Evolutionary conservation across 2,888 invertebrate species (phyloP).

Genomic region (Cantharis rufa): DNA sequence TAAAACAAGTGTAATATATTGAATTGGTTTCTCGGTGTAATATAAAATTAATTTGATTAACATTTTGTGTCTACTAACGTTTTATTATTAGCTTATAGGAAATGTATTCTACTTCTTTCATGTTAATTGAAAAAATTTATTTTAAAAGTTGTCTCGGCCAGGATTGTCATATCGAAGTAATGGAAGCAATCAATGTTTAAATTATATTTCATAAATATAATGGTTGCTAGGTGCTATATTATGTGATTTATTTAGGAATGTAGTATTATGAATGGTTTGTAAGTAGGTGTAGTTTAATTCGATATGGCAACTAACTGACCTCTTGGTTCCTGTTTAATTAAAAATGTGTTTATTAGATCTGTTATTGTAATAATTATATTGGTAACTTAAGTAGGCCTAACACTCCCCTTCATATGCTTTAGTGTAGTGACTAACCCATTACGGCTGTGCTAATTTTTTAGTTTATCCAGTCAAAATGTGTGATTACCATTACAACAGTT

Average conservation of each 20-base stretch:
- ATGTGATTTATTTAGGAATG: slow-evolving; percentile 25
- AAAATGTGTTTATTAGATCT: slow-evolving; percentile 21
- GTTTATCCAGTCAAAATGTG: slow-evolving; percentile 30
- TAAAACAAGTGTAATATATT: neutral
- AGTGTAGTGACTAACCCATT: slow-evolving; percentile 40
- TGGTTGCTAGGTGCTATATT: slow-evolving; percentile 28
- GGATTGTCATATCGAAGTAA: slow-evolving; percentile 23
- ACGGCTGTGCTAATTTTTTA: slow-evolving; percentile 42
- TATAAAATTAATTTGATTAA: neutral
- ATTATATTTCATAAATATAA: slow-evolving; percentile 21
- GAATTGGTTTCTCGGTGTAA: neutral
- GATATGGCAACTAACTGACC: slow-evolving; percentile 24
- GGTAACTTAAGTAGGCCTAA: slow-evolving; percentile 25
- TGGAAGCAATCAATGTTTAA: slow-evolving; percentile 19
- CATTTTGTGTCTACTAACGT: neutral
- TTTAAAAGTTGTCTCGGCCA: neutral
- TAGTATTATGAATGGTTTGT: slow-evolving; percentile 11
- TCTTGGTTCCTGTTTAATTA: slow-evolving; percentile 17
- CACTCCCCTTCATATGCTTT: slow-evolving; percentile 32
- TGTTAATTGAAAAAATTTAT: neutral
- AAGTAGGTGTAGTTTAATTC: slow-evolving; percentile 22
- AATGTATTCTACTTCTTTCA: neutral
- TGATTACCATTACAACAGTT: slow-evolving; percentile 12
- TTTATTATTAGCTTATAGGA: neutral
- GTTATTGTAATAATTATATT: slow-evolving; percentile 1